Evolutionary conservation across 2,113 vertebrate genomes (phyloP), one percentile per base, ranked within the genome.

Genomic region (Clarias macrocephalus): DNA sequence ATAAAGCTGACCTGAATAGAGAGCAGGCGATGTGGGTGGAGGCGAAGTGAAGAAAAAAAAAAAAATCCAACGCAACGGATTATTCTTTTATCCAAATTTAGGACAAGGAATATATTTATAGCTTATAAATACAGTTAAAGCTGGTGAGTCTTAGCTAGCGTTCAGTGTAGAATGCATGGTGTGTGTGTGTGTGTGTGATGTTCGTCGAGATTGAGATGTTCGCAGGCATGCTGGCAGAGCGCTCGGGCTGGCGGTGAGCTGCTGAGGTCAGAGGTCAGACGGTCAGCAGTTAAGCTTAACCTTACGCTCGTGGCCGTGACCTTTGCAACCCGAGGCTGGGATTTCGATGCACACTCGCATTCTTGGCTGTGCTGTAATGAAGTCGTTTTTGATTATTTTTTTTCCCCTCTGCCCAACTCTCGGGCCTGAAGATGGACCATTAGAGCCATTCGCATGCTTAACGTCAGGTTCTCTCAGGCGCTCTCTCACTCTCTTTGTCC

Each of bases 161-260:
- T 48, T 8, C 48, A 48, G 48, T 62, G 33, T 42, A 37, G 65
- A 80, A 25, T 75, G 54, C 86, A n/a, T 83, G 28, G 73, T 63
- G 62, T 82, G 59, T 42, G 33, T 21, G 28, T 59, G 65, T 82
- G 54, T 91, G 91, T 91, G 94, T 88, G 72, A 93, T 91, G 89
- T 86, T 62, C 42, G 92, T 91, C 93, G 88, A 89, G 91, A 92
- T 92, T 60, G 92, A 87, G 82, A 92, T 93, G 92, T 93, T 88
- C 91, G 95, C 93, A 94, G 94, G 96, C 96, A 96, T 97, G 97
- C 95, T 96, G 95, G 95, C 96, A 95, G 86, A 94, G 93, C 93
- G 95, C 93, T 95, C 92, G 96, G 96, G 96, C 97, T 97, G 96
- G 95, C 95, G 97, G 95, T 94, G 94, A 96, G 96, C 96, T 96